Percentiles rank a stretch among this genome's conserved stretches.
Conservation (phyloP, 2,888 invertebrate genomes). For the Branchipolynoe longqiensis region DNA sequence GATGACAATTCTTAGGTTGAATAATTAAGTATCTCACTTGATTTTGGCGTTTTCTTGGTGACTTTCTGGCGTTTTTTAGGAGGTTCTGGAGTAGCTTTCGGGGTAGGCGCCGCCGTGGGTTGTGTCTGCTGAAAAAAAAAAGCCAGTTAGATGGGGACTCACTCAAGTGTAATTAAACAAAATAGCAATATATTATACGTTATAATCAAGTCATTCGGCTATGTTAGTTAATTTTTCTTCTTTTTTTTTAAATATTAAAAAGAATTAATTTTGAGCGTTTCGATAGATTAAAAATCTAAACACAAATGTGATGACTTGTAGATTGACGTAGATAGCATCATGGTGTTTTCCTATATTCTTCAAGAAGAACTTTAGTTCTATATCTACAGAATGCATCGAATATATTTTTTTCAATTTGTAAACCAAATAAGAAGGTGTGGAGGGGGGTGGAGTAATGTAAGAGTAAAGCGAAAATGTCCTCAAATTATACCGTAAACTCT, state of each 20-base stretch:
- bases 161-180: no score
- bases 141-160: background rate
- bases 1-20: no score
- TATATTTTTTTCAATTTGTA: no score
- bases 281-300: background rate
- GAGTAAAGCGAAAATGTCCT: no score
- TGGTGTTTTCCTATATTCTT: no score
- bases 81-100: slow-evolving; percentile 48
- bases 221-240: background rate
- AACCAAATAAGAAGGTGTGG: no score
- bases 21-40: slow-evolving; percentile 17
- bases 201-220: background rate
- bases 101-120: background rate
- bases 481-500: no score
- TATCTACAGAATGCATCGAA: no score
- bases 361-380: no score
- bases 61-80: slow-evolving; percentile 63
- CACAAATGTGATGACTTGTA: background rate
- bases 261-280: background rate
- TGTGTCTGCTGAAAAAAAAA: background rate
- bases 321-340: background rate
- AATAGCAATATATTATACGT: no score
- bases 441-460: no score
- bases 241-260: background rate
- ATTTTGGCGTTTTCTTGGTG: slow-evolving; percentile 58